Base-by-base conservation (phyloP, 2,888 invertebrate species). In the Cryptocheilus praepositus region DNA sequence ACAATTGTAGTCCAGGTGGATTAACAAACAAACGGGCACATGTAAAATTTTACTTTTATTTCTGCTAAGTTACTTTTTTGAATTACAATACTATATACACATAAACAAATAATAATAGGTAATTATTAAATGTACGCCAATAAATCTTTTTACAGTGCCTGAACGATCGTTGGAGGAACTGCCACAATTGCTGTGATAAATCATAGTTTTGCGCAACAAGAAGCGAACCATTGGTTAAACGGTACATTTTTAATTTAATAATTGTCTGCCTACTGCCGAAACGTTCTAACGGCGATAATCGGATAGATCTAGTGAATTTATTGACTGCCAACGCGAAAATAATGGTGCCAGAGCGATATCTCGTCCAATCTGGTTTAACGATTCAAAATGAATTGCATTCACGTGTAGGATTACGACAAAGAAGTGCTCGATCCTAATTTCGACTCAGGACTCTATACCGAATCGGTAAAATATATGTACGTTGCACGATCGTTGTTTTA, bases 81-180 rank as follows among this genome's bases (percentile, higher is more conserved):
- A 69, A 62, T 81, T 78, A 76, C 67, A 81, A 65, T 80, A 74
- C 67, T 80, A 81, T 81, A 52, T 80, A 81, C 77, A 81, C 61
- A 67, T 64, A 69, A 71, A 69, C 66, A 73, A 81, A 74, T 68
- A 70, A 68, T 69, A 72, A 58, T 43, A 22, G 22, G 18, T 49
- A 69, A 68, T 73, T 36, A 36, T 36, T 71, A 59, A 79, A 76
- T 68, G 61, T 67, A 72, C 67, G 60, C 61, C 67, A 51, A 77
- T 76, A 73, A 71, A 74, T 70, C 46, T 77, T 67, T 79, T 77
- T 76, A 73, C 67, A 79, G 7, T 56, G 52, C 51, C 59, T 74
- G 61, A 64, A 64, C 53, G 22, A 55, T 70, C 44, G 52, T 73
- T 70, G 46, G 44, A 71, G 77, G 71, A 77, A 76, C 68, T 77